Evolutionary conservation across 2,888 invertebrate genomes (phyloP).

Genomic region (Hydrotaea diabolus): DNA sequence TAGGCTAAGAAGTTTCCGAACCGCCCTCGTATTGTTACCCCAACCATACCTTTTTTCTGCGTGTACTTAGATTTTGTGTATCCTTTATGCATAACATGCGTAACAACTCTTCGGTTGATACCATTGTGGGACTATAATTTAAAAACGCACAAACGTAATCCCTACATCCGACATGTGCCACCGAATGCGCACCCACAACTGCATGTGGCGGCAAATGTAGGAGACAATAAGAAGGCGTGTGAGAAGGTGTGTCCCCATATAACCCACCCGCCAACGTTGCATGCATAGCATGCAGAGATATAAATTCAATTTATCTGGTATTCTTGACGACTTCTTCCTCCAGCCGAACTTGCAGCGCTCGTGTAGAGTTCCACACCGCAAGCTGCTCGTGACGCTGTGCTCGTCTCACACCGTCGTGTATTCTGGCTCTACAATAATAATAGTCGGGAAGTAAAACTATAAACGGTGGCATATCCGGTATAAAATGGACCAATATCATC

Average conservation of each 20-base stretch:
- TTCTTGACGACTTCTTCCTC: neutral
- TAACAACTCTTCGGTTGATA: no score
- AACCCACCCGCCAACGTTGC: no score
- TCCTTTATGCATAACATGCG: no score
- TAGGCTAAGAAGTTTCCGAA: no score
- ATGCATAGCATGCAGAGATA: neutral
- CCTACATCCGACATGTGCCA: no score
- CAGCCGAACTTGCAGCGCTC: neutral
- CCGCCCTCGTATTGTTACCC: no score
- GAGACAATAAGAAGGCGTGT: neutral
- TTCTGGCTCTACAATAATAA: constrained; percentile 5
- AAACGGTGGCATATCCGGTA: constrained; percentile 49
- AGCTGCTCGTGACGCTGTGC: neutral
- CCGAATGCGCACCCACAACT: no score
- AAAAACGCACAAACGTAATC: no score
- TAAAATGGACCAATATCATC: constrained; percentile 51
- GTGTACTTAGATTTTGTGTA: no score
- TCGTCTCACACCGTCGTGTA: neutral
- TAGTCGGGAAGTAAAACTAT: constrained; percentile 20
- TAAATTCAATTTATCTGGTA: constrained; percentile 2
- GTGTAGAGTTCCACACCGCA: neutral
- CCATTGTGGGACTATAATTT: no score
- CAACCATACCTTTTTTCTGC: no score
- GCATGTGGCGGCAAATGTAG: no score
- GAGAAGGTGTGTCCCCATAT: neutral